A percentile compares a stretch with the other conserved stretches of the same genome.
Conservation (phyloP, 2,888 invertebrate genomes). For the Hemistola chrysoprasaria region DNA sequence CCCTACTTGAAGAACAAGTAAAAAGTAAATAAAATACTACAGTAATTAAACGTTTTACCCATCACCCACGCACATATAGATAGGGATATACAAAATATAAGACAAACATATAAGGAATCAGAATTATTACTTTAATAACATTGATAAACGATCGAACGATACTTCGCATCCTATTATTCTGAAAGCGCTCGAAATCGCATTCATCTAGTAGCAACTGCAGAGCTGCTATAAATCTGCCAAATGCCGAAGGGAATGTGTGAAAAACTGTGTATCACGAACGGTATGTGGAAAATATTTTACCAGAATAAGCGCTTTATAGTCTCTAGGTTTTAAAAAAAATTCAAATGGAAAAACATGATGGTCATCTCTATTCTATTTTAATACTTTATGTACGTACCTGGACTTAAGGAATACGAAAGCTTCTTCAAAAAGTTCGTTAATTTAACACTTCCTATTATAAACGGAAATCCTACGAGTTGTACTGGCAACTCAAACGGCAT, state of each 20-base stretch:
- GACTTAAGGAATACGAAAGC: constrained; percentile 90
- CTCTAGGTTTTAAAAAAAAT: too few relatives aligned
- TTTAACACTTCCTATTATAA: constrained; percentile 89
- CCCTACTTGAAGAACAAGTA: too few relatives aligned
- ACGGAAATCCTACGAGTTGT: constrained; percentile 92
- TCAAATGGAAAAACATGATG: too few relatives aligned
- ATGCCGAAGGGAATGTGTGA: constrained; percentile 25
- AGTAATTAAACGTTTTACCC: too few relatives aligned
- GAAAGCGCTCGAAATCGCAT: constrained; percentile 32
- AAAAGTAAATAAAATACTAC: too few relatives aligned
- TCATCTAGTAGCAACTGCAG: constrained; percentile 30
- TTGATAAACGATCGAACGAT: too few relatives aligned
- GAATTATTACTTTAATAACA: neutral
- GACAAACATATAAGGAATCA: neutral
- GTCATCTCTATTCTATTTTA: too few relatives aligned
- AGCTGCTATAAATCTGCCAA: constrained; percentile 31
- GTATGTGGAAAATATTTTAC: neutral
- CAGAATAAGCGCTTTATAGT: constrained; percentile 16
- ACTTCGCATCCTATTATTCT: constrained; percentile 13
- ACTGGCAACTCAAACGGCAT: constrained; percentile 89
- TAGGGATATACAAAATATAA: too few relatives aligned
- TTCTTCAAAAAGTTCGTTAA: constrained; percentile 92
- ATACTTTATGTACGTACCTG: too few relatives aligned
- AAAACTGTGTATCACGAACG: constrained; percentile 14
- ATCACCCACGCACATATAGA: too few relatives aligned